Percentiles rank a stretch among this genome's conserved stretches.
Evolutionary conservation across 2,113 vertebrate species (phyloP).

Genomic region (Tachysurus fulvidraco): DNA sequence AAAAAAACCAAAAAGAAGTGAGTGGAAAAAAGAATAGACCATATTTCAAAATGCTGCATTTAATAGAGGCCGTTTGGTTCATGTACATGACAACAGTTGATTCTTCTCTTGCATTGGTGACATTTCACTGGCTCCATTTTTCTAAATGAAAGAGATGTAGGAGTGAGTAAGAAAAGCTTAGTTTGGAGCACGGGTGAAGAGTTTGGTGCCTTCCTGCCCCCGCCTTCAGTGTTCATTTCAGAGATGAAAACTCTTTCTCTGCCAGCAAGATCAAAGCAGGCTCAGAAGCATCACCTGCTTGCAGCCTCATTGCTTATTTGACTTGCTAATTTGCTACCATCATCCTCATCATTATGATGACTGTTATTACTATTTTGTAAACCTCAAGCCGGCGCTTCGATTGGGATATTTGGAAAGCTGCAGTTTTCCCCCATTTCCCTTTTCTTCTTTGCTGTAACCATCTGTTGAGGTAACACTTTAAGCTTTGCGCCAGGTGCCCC

Average conservation of each 20-base stretch:
- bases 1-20: background rate
- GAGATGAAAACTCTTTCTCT: constrained; percentile 69
- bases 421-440: background rate
- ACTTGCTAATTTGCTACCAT: constrained; percentile 76
- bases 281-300: constrained; percentile 74
- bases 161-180: constrained; percentile 12
- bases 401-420: constrained; percentile 22
- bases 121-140: background rate
- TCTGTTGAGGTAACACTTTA: constrained; percentile 41
- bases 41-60: constrained; percentile 28
- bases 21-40: constrained; percentile 1
- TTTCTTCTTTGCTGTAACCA: constrained; percentile 17
- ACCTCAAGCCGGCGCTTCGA: background rate
- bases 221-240: constrained; percentile 1
- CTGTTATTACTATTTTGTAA: constrained; percentile 34
- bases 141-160: constrained; percentile 11
- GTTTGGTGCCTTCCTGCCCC: background rate
- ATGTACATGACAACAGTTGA: constrained; percentile 31
- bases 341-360: constrained; percentile 27
- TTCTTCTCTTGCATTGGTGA: background rate
- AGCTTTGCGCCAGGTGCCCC: constrained; percentile 34
- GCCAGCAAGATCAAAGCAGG: constrained; percentile 81
- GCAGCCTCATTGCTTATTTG: constrained; percentile 81
- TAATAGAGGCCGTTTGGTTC: constrained; percentile 21
- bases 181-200: constrained; percentile 4